Evolutionary conservation across 2,888 invertebrate genomes (phyloP), one percentile per base, ranked within the genome.

Genomic region (Leptinotarsa tumamoca): DNA sequence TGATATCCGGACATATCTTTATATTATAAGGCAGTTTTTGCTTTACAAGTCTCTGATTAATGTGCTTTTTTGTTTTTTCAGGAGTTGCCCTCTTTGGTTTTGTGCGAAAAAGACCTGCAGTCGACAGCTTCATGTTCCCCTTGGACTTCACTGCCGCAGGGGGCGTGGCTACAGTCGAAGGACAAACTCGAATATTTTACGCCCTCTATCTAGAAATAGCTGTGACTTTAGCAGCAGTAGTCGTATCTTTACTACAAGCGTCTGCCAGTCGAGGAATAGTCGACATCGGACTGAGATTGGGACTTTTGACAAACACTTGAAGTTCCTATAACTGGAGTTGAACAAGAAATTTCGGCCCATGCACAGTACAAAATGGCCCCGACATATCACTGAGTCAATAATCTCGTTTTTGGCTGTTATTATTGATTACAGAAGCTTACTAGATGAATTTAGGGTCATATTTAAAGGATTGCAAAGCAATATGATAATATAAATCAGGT

Each of bases 121-220:
- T 91, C 4, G 92, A 92, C 66, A 89, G 91, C 76, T 84, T 92
- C 23, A 89, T 93, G 87, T 94, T 94, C 83, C 94, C 94, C 0
- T 83, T 94, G 77, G 93, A 94, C 84, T 94, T 94, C 82, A 93
- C 94, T 7, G 93, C 93, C 0, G 92, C 91, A 1, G 93, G 94
- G 1, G 93, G 93, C 3, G 90, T 94, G 50, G 92, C 92, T 10
- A 89, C 88, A 27, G 92, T 92, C 43, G 87, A 89, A 68, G 91
- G 91, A 4, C 88, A 90, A 82, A 89, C 92, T 17, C 89, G 93
- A 17, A 89, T 93, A 33, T 84, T 92, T 3, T 94, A 94, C 85
- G 93, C 91, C 0, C 84, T 93, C 27, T 94, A 93, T 87, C 89
- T 94, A 75, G 94, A 94, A 83, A 90, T 93, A 63, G 93, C 92